Evolutionary conservation across 2,113 vertebrate genomes (phyloP).

Genomic region (Uria aalge): DNA sequence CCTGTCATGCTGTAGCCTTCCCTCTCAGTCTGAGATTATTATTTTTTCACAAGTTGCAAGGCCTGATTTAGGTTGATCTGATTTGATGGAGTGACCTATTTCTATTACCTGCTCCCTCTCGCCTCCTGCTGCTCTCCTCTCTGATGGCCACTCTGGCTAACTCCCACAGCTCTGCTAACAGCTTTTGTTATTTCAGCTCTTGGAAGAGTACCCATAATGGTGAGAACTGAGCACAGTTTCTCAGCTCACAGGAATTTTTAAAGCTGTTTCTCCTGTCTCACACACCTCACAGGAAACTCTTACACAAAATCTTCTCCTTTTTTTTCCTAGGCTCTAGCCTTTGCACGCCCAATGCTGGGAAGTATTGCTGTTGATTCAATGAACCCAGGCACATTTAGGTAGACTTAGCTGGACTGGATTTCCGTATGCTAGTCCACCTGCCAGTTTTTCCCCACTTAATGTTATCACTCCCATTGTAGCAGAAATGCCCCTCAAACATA

Average conservation of each 20-base stretch:
- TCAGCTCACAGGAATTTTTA: neutral
- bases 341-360: neutral
- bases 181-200: neutral
- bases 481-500: neutral
- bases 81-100: slow-evolving; percentile 26
- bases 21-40: neutral
- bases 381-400: neutral
- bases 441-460: neutral
- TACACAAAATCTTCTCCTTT: neutral
- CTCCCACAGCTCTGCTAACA: neutral
- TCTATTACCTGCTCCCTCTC: neutral
- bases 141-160: neutral
- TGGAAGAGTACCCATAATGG: neutral
- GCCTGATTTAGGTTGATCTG: neutral
- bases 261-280: neutral
- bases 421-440: neutral
- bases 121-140: neutral
- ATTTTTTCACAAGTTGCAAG: slow-evolving; percentile 26
- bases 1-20: neutral
- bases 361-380: neutral
- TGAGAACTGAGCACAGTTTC: neutral
- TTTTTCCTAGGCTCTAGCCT: neutral
- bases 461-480: neutral
- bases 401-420: neutral
- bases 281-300: neutral